Percentiles rank a stretch among this genome's conserved stretches.
phyloP scores from a whole-genome alignment of 2,113 vertebrate species.

The Platanista minor region DNA sequence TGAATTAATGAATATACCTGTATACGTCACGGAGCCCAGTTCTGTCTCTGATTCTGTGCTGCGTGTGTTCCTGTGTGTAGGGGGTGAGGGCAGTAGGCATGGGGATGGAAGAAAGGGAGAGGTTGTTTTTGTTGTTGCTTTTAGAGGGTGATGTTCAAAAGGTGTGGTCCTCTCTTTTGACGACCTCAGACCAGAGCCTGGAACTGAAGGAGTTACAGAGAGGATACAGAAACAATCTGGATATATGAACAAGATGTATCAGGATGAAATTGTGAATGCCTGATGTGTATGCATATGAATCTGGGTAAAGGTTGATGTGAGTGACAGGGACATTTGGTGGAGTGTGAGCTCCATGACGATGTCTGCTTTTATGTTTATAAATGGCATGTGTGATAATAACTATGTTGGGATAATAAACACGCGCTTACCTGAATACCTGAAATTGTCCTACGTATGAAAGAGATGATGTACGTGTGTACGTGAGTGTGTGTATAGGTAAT shows the following conservation, averaged over 20 bases:
- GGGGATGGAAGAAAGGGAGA: not conserved
- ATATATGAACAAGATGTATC: not conserved
- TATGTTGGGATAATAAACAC: not conserved
- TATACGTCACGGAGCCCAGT: not conserved
- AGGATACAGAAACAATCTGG: not conserved
- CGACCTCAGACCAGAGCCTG: not conserved
- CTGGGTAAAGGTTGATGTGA: not conserved
- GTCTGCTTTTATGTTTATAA: conserved; percentile 13
- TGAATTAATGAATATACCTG: not conserved
- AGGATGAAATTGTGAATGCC: not conserved
- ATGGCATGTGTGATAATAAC: not conserved
- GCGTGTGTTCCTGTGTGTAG: not conserved
- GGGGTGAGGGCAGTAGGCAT: not conserved
- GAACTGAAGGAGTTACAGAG: conserved; percentile 35
- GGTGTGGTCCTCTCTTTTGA: not conserved
- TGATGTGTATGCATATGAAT: not conserved
- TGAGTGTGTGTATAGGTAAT: not conserved
- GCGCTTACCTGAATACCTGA: not conserved
- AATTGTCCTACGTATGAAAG: not conserved
- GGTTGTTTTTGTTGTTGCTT: not conserved
- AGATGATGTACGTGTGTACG: not conserved
- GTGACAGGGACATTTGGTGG: not conserved
- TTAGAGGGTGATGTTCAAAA: not conserved
- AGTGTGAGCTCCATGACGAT: not conserved
- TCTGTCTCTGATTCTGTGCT: not conserved